Base-by-base conservation (phyloP, 2,113 vertebrate genomes). In the Chaetorhynchus papuensis region DNA sequence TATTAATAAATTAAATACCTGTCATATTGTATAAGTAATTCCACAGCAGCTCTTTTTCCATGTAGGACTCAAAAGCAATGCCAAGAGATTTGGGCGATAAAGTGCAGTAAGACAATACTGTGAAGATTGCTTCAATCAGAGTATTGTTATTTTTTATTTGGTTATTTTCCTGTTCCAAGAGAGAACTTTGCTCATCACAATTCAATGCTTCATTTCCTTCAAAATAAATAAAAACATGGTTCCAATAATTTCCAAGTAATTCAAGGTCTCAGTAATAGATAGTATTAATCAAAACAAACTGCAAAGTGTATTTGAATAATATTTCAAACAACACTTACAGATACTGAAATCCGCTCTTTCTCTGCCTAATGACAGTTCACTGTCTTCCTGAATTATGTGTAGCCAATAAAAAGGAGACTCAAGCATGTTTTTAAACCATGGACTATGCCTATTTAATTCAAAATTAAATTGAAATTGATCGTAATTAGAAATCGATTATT, bases 11-110 rank as follows among this genome's bases (percentile, higher is more conserved):
- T 87, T 75, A 94, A 96, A 97, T 98, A 99, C 99, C 99, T 99
- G 98, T 97, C 90, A 98, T 97, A 86, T 95, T 98, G 97, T 95
- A 98, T 68, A 99, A 98, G 94, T 95, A 98, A 78, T 98, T 97
- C 99, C 99, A 99, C 61, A 99, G 82, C 31, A 98, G 97, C 77
- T 98, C 97, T 95, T 97, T 97, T 97, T 99, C 99, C 96, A 99
- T 98, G 96, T 99, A 99, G 45, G 95, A 97, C 88, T 99, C 98
- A 93, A 99, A 98, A 87, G 98, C 98, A 81, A 92, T 93, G 96
- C 97, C 98, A 93, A 99, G 98, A 91, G 98, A 98, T 96, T 98
- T 98, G 56, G 99, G 99, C 89, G 98, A 97, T 59, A 98, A 97
- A 95, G 95, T 98, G 78, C 99, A 98, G 61, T 97, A 97, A 84